Evolutionary conservation across 2,113 vertebrate genomes (phyloP), one percentile per base, ranked within the genome.

Genomic region (Tupaia tana): DNA sequence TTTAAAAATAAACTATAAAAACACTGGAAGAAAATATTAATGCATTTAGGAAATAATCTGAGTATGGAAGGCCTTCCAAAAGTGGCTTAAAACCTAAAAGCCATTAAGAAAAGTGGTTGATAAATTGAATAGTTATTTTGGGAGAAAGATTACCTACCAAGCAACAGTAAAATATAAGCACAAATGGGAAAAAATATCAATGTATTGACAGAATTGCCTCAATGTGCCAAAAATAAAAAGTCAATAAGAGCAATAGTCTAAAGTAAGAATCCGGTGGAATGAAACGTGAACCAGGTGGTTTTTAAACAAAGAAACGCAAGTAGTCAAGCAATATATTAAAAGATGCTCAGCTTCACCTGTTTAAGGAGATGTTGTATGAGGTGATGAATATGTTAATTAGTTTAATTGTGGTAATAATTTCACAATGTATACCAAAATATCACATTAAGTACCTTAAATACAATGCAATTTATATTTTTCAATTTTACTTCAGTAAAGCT

Each of bases 1-100:
- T 10, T 87, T 13, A 90, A 67, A 66, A 71, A 89, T 31, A 78
- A 90, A 61, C 19, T 19, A 19, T 31, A 12, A 66, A 96, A 92
- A 24, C 67, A 56, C 20, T 43, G 43, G 34, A 67, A 84, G 61
- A 88, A 86, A 74, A 19, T 84, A 20, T 63, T 11, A 25, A 34
- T 81, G 2, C 29, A 91, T 75, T 89, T 90, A 78, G 78, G 75
- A 84, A 94, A 69, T 91, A 90, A 70, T 82, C 85, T 78, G 22
- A 83, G 3, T 19, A 13, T 10, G 16, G 31, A 78, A 87, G 29
- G 16, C 19, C 70, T 89, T 95, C 22, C 24, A 82, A 92, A 80
- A 14, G 86, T 80, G 12, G 18, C 63, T 43, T 2, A 82, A 86
- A 83, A 84, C 43, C 34, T 91, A 82, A 64, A 69, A 86, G 54